Conservation (phyloP, 2,888 invertebrate genomes). For the Mongoloraphidia duomilia region DNA sequence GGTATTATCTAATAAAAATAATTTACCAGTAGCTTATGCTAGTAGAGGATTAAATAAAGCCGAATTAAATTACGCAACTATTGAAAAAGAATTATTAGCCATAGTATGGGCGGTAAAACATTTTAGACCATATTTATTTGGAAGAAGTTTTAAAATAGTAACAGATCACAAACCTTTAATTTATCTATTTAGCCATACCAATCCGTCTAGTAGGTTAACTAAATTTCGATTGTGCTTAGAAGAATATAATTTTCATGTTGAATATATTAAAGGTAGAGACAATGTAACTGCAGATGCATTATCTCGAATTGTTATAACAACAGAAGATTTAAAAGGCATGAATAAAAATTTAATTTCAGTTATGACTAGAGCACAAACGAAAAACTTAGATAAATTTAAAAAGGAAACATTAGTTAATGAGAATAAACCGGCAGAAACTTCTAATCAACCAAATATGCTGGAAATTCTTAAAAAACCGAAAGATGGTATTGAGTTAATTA, state of each 20-base stretch:
- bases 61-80: not conserved
- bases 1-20: not conserved
- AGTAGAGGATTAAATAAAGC: not conserved
- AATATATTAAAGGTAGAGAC: conserved; percentile 14
- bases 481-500: conserved; percentile 7
- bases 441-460: conserved; percentile 10
- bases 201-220: conserved; percentile 16
- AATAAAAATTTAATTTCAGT: conserved; percentile 1
- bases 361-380: conserved; percentile 5
- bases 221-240: conserved; percentile 17
- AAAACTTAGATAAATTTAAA: too few relatives aligned
- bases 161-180: not conserved
- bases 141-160: not conserved
- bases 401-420: too few relatives aligned
- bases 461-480: conserved; percentile 9
- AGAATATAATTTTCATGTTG: conserved; percentile 15
- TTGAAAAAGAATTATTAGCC: not conserved
- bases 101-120: not conserved
- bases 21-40: not conserved
- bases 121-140: not conserved
- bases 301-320: conserved; percentile 4
- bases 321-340: conserved; percentile 9
- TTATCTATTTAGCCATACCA: conserved; percentile 5
- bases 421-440: conserved; percentile 4
- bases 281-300: conserved; percentile 10